Evolutionary conservation across 2,797 vertebrate species (phyloP).

Genomic region (Chrosomus eos): DNA sequence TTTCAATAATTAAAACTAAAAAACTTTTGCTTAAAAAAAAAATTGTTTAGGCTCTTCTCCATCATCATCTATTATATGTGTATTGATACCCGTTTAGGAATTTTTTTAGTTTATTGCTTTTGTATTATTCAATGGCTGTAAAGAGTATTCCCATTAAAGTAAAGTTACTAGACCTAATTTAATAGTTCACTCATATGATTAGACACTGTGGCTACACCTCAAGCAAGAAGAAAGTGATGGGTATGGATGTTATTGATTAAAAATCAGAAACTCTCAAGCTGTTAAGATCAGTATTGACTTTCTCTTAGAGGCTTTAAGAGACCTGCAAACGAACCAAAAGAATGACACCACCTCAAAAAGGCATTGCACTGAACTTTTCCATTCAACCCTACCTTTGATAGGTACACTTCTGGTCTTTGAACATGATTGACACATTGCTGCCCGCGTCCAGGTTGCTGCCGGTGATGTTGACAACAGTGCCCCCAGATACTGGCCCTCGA

Average conservation of each 20-base stretch:
- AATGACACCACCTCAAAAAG: conserved; percentile 48
- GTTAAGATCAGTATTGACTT: conserved; percentile 56
- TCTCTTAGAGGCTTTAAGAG: not conserved
- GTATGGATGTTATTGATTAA: conserved; percentile 60
- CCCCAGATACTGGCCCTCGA: conserved; percentile 92
- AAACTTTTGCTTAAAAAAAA: not conserved
- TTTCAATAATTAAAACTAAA: not conserved
- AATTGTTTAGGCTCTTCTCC: not conserved
- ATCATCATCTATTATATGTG: not conserved
- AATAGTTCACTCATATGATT: conserved; percentile 1
- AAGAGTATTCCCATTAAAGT: conserved; percentile 17
- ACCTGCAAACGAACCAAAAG: conserved; percentile 7
- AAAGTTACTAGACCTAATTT: not conserved
- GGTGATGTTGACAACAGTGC: conserved; percentile 94
- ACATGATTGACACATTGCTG: conserved; percentile 93
- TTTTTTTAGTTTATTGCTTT: not conserved
- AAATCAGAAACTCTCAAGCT: conserved; percentile 57
- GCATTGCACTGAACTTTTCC: not conserved
- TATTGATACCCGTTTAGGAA: not conserved
- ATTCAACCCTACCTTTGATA: conserved; percentile 85
- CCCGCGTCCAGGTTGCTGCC: conserved; percentile 95
- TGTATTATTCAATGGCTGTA: not conserved
- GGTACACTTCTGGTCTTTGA: conserved; percentile 91
- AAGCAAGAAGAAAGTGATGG: conserved; percentile 34
- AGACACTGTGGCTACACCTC: conserved; percentile 20